Base-by-base conservation (phyloP, 2,797 vertebrate species). In the Amblyopsis hoosieri region DNA sequence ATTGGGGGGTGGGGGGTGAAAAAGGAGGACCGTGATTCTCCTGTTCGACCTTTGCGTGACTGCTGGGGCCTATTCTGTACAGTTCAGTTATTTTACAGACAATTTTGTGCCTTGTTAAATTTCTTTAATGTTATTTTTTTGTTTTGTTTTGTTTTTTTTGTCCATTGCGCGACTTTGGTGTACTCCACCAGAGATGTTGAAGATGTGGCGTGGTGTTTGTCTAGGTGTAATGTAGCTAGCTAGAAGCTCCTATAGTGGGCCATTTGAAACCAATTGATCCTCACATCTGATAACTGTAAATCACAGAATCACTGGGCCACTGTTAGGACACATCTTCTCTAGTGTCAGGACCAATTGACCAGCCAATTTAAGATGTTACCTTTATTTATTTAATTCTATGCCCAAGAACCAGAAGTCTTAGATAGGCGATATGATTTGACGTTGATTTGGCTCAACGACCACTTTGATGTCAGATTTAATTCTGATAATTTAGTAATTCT, bases 91-190 rank as follows among this genome's bases (percentile, higher is more conserved):
- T 95, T 98, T 93, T 94, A 94, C 95, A 97, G 96, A 96, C 94
- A 95, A 96, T 96, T 96, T 95, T 95, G 97, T 99, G 97, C 97
- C 97, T 99, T 98, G 95, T 96, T 98, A 91, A 83, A 92, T 96
- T 95, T 93, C 87, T 93, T 87, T 94, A 1, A 78, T 9, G 19
- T 29, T 59, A 19, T 59, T 71, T 84, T 84, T 85, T 89, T 78
- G 65, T 76, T 84, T 67, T 81, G 64, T 82, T 80, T 85, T 68
- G 67, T 78, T 78, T 31, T 66, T 76, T 67, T 52, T 58, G 77
- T 79, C 66, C 2, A 31, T 48, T 62, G 17, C 29, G 54, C 59
- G 33, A 37, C 5, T 37, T 54, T 61, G 12, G 23, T 57, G 48
- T 46, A 61, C 63, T 71, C 57, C 77, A 85, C 73, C 75, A 72